Evolutionary conservation across 1,140 invertebrate genomes (phyloP).

Genomic region (Penaeus japonicus): DNA sequence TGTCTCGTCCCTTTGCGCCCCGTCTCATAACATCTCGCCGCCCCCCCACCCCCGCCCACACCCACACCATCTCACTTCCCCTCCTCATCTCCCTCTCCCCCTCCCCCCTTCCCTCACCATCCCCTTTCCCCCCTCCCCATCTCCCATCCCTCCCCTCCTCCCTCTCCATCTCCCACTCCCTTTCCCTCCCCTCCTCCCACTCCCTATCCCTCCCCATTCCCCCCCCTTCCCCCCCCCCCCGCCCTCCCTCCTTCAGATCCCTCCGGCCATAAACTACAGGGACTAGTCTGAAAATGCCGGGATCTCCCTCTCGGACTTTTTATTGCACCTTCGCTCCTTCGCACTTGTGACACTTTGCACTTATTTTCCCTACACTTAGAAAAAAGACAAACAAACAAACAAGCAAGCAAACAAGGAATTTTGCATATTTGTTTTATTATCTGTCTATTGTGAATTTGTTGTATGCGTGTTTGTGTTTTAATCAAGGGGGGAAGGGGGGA

Average conservation of each 20-base stretch:
- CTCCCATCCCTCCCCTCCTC: background rate
- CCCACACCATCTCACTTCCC: too few relatives aligned
- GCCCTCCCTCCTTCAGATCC: background rate
- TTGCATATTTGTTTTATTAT: background rate
- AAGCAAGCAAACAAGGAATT: background rate
- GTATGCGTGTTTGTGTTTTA: background rate
- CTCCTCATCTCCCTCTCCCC: too few relatives aligned
- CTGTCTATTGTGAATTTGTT: background rate
- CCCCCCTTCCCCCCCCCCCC: background rate
- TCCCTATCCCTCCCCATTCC: background rate
- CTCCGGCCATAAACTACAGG: background rate
- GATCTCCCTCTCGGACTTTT: background rate
- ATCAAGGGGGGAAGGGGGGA: too few relatives aligned
- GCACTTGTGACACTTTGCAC: constrained; percentile 9
- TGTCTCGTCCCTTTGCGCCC: too few relatives aligned
- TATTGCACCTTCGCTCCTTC: background rate
- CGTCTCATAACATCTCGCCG: too few relatives aligned
- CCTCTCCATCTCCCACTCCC: background rate
- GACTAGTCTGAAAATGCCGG: constrained; percentile 1
- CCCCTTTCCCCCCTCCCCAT: background rate
- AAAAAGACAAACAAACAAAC: too few relatives aligned
- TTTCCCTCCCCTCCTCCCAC: background rate
- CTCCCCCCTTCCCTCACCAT: too few relatives aligned
- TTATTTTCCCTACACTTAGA: background rate
- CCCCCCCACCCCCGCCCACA: too few relatives aligned